Conservation (phyloP, 1,140 invertebrate species). For the Nebria ingens region DNA sequence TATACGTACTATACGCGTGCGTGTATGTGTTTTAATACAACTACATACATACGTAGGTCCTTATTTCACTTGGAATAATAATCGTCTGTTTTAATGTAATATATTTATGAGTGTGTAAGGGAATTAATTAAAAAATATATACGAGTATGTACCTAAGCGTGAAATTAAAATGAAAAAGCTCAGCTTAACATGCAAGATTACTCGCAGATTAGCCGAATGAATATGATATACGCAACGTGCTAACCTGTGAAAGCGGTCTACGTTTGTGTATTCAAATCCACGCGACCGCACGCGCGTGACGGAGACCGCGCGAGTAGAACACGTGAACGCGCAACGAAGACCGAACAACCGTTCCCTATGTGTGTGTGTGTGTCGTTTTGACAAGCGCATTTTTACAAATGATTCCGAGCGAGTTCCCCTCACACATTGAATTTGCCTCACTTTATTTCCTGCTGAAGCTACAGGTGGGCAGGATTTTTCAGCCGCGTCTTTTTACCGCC, state of each 20-base stretch:
- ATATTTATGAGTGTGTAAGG: too few species aligned
- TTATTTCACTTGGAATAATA: too few species aligned
- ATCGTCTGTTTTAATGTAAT: too few species aligned
- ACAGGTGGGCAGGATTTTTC: constrained; percentile 24
- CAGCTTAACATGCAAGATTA: too few species aligned
- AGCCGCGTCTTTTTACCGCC: constrained; percentile 19
- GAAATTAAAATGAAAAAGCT: too few species aligned
- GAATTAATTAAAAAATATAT: too few species aligned
- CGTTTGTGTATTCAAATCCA: constrained; percentile 3
- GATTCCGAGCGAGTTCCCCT: constrained; percentile 21
- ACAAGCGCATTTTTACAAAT: constrained; percentile 28
- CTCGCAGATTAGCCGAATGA: too few species aligned
- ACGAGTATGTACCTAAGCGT: too few species aligned
- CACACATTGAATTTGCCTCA: constrained; percentile 20
- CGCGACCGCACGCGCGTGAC: not conserved
- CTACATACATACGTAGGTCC: too few species aligned
- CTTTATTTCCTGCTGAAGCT: constrained; percentile 12
- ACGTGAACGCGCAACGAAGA: not conserved
- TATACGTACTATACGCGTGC: not conserved
- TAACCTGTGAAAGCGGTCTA: not conserved
- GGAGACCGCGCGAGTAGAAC: not conserved
- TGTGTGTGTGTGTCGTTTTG: constrained; percentile 16
- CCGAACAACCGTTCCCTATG: not conserved
- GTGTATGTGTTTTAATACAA: too few species aligned
- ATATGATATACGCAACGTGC: too few species aligned